Evolutionary conservation across 1,140 invertebrate species (phyloP).

Genomic region (Mesaphorura yosii): DNA sequence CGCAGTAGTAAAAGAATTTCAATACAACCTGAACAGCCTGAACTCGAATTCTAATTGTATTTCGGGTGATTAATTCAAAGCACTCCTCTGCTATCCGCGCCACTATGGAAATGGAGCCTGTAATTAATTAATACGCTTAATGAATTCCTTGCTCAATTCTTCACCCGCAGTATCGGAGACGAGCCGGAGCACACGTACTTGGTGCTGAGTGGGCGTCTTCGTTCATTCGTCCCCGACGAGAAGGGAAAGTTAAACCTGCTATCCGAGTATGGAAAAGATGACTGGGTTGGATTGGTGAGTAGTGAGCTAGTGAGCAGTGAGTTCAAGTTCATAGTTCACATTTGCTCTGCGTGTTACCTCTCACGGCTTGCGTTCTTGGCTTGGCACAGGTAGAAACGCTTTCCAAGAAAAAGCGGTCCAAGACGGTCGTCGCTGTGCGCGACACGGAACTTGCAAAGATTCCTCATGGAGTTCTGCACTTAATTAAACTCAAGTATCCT

Average conservation of each 20-base stretch:
- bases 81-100: too few relatives aligned
- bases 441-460: constrained; percentile 20
- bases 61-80: neutral
- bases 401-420: constrained; percentile 7
- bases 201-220: constrained; percentile 10
- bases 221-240: neutral
- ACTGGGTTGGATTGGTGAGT: constrained; percentile 14
- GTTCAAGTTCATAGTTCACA: neutral
- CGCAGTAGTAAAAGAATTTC: too few relatives aligned
- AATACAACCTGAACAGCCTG: neutral
- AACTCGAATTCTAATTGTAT: too few relatives aligned
- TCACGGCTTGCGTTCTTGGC: neutral
- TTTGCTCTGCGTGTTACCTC: neutral
- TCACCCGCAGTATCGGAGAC: constrained; percentile 5
- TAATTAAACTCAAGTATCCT: neutral
- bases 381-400: constrained; percentile 13
- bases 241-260: neutral
- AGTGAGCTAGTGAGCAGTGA: neutral
- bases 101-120: neutral
- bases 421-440: constrained; percentile 12
- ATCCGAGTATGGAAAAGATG: constrained; percentile 13
- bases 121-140: neutral
- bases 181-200: constrained; percentile 4
- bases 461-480: constrained; percentile 4
- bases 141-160: neutral